Percentiles rank a stretch among this genome's conserved stretches.
Evolutionary conservation across 2,888 invertebrate genomes (phyloP).

Genomic region (Conchocele bisecta): DNA sequence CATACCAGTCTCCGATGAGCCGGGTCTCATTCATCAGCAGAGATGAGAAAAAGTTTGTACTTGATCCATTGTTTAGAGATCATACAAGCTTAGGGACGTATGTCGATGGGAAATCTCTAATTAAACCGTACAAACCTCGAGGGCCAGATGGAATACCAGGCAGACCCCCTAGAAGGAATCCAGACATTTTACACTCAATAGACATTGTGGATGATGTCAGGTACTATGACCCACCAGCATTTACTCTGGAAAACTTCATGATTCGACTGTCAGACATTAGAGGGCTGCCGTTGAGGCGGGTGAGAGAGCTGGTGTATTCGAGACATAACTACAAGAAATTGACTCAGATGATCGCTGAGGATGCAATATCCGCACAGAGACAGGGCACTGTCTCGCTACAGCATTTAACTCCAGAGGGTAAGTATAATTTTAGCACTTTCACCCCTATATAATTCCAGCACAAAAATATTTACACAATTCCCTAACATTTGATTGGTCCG

Average conservation of each 20-base stretch:
- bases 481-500: no score
- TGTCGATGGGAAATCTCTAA: conserved; percentile 75
- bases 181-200: conserved; percentile 65
- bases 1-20: conserved; percentile 54
- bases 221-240: conserved; percentile 72
- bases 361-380: conserved; percentile 44
- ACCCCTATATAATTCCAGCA: no score
- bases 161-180: conserved; percentile 63
- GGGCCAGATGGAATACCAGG: conserved; percentile 77
- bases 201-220: conserved; percentile 71
- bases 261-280: conserved; percentile 69
- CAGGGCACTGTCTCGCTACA: conserved; percentile 47
- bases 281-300: conserved; percentile 67
- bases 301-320: conserved; percentile 72
- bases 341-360: conserved; percentile 73
- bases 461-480: no score
- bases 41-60: conserved; percentile 71
- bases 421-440: no score
- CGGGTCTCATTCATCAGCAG: conserved; percentile 62
- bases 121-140: conserved; percentile 74
- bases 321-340: conserved; percentile 78
- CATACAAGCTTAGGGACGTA: conserved; percentile 73
- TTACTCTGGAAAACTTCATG: conserved; percentile 79
- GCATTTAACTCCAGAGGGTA: conserved; percentile 68
- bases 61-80: conserved; percentile 72